phyloP scores from a whole-genome alignment of 2,113 vertebrate genomes.

The Ameiurus melas region DNA sequence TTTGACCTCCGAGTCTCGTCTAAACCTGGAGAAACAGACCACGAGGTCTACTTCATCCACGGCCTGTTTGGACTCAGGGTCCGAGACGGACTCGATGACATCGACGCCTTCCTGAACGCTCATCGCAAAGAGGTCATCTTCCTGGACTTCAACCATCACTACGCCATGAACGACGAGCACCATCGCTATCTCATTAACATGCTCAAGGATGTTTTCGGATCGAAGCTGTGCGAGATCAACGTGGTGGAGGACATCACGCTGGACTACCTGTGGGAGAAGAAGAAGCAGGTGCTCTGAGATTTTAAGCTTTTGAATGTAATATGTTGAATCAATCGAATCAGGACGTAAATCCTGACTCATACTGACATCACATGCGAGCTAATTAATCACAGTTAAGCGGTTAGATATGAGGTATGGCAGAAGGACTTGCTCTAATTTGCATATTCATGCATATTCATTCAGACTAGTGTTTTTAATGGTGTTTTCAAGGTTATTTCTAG shows the following conservation, averaged over 20 bases:
- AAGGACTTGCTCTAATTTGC: not conserved
- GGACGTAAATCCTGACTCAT: not conserved
- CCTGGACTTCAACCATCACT: conserved; percentile 97
- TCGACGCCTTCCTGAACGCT: conserved; percentile 80
- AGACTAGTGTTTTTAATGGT: not conserved
- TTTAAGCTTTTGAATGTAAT: not conserved
- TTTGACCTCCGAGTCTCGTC: conserved; percentile 97
- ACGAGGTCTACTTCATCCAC: conserved; percentile 94
- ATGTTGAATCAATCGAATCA: not conserved
- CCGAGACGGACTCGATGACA: conserved; percentile 85
- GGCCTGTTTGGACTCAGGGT: conserved; percentile 95
- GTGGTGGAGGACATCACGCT: conserved; percentile 84
- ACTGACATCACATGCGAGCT: too few relatives aligned
- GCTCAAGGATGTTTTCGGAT: conserved; percentile 85
- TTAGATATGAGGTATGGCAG: not conserved
- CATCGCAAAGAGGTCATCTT: conserved; percentile 87
- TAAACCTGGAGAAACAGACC: conserved; percentile 83
- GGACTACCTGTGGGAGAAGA: conserved; percentile 85
- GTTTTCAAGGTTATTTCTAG: not conserved
- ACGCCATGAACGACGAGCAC: conserved; percentile 89
- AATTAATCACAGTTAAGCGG: not conserved
- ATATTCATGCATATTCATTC: not conserved
- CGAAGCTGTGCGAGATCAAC: conserved; percentile 80
- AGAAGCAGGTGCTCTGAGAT: conserved; percentile 78
- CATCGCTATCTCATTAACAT: conserved; percentile 81